These are phyloP conservation scores for Oreochromis mossambicus DNA, from an alignment of 2,797 vertebrate species.

Conservation along the genomic window DNA sequence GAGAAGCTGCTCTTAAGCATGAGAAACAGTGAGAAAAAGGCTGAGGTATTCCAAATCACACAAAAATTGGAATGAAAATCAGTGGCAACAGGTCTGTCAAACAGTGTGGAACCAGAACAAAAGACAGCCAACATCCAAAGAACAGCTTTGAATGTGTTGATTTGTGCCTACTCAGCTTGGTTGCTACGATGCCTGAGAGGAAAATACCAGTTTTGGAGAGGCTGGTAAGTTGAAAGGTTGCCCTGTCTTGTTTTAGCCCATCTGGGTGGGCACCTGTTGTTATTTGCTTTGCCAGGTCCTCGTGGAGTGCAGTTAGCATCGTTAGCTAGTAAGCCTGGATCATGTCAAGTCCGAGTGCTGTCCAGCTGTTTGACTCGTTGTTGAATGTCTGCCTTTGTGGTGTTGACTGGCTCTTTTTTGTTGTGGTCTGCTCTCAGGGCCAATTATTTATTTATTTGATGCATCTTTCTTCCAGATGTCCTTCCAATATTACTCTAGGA, in stretches of 20 bases:
- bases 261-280: background rate
- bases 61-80: background rate
- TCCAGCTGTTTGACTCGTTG: background rate
- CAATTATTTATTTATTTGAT: background rate
- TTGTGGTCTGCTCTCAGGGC: background rate
- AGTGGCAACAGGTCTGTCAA: background rate
- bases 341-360: background rate
- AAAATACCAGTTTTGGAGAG: background rate
- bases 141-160: background rate
- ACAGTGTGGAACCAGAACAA: background rate
- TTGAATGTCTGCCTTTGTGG: background rate
- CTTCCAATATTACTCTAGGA: background rate
- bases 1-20: background rate
- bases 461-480: background rate
- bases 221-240: background rate
- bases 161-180: background rate
- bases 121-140: background rate
- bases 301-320: background rate
- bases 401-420: background rate
- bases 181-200: background rate
- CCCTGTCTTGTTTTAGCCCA: background rate
- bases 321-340: background rate
- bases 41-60: background rate
- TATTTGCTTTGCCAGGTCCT: background rate
- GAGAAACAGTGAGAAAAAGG: background rate